phyloP scores from a whole-genome alignment of 2,113 vertebrate genomes.

The Emberiza fucata region DNA sequence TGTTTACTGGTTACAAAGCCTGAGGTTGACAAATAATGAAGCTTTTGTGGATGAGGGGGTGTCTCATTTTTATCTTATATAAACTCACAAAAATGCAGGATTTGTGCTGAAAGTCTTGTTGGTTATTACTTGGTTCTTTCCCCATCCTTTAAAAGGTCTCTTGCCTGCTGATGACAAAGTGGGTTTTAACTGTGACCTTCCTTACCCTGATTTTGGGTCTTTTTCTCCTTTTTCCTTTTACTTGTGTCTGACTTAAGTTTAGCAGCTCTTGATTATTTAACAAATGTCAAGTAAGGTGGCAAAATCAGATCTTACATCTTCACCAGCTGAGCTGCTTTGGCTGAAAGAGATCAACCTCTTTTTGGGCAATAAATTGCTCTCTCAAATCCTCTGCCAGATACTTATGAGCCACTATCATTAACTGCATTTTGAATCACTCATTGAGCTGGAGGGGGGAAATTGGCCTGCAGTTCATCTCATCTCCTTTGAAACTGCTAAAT shows the following conservation, averaged over 20 bases:
- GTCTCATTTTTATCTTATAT: not conserved
- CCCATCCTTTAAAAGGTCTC: not conserved
- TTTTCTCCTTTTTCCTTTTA: not conserved
- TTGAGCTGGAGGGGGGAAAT: slow-evolving; percentile 2
- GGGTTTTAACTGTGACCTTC: not conserved
- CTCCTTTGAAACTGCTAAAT: slow-evolving; percentile 21
- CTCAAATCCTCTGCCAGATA: slow-evolving; percentile 7
- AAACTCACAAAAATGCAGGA: not conserved
- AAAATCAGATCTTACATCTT: not conserved
- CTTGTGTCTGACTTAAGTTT: not conserved
- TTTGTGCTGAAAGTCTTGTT: not conserved
- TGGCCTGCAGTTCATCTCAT: not conserved
- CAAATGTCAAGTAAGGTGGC: not conserved
- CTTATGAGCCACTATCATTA: slow-evolving; percentile 22
- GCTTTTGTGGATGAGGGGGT: slow-evolving; percentile 24
- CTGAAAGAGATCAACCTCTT: not conserved
- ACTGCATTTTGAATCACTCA: not conserved
- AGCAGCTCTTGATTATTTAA: not conserved
- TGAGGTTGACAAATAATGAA: slow-evolving; percentile 40
- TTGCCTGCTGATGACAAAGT: not conserved
- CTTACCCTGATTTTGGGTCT: not conserved
- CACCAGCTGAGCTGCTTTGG: not conserved
- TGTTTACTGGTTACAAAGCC: not conserved
- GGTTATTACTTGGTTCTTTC: not conserved
- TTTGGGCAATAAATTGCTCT: not conserved